Base-by-base conservation (phyloP, 2,888 invertebrate species). In the Spodoptera littoralis region DNA sequence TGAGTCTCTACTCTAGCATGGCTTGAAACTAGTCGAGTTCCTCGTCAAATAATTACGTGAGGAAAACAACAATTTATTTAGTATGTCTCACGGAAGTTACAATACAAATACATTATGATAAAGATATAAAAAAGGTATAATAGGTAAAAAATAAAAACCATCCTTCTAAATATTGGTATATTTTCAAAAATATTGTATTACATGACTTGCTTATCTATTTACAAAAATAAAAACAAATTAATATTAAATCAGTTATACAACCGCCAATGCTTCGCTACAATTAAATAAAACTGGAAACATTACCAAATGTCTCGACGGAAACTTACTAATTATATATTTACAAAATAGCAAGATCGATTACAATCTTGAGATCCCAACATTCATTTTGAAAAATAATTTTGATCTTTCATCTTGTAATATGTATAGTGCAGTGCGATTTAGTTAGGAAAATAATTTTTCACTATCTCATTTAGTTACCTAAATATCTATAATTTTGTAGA, bases 111-210 rank as follows among this genome's bases (percentile, higher is more conserved):
- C n/a, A n/a, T n/a, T n/a, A n/a, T n/a, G n/a, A n/a, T n/a, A n/a
- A n/a, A 6, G 30, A 6, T 30, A 6, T 30, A 30, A 3, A 22
- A 11, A 2, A 18, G 9, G 11, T 42, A 18, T 13, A 18, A 3
- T 12, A 11, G 11, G 11, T 41, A 49, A 6, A 30, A 81, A 89
- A 79, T 80, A 76, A 88, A 79, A 84, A 63, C 65, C 75, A 54
- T 22, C 52, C 56, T 88, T 93, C 94, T 94, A 94, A 93, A 93
- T 94, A 93, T 86, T 92, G 93, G 94, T 94, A 93, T 94, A 94
- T 94, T 94, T 93, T 93, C 92, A 94, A 94, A 94, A 94, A 94
- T 94, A 94, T 94, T 84, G 90, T 93, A 90, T 92, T 93, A 93
- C 93, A 93, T 90, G 92, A 92, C 93, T 92, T 92, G 94, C 91